phyloP scores from a whole-genome alignment of 2,888 invertebrate genomes.

The Lampropteryx suffumata region DNA sequence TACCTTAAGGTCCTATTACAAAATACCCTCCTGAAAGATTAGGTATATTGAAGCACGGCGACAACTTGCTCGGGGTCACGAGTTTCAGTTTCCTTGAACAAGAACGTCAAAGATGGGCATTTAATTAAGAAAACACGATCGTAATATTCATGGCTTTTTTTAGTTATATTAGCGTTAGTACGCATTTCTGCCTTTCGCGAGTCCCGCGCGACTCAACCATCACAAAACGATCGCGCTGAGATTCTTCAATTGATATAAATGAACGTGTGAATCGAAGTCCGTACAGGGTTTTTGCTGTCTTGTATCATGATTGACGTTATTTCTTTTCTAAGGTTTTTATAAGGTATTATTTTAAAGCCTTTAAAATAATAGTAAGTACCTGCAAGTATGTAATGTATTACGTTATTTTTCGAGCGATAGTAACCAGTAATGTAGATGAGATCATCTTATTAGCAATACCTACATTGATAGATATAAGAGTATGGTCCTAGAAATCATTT shows the following conservation, averaged over 20 bases:
- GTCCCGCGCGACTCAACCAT: neutral
- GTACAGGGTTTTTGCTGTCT: neutral
- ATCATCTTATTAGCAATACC: conserved; percentile 24
- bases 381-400: neutral
- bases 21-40: too few relatives aligned
- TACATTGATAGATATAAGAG: neutral
- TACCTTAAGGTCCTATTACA: too few relatives aligned
- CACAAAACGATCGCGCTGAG: neutral
- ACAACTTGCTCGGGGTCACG: too few relatives aligned
- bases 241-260: conserved; percentile 11
- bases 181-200: too few relatives aligned
- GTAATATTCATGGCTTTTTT: too few relatives aligned
- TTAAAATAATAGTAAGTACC: too few relatives aligned
- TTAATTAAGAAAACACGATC: too few relatives aligned
- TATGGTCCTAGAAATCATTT: conserved; percentile 8
- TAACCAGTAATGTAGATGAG: conserved; percentile 22
- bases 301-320: neutral
- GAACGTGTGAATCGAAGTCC: conserved; percentile 3
- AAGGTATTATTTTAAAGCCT: too few relatives aligned
- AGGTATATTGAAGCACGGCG: too few relatives aligned
- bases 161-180: neutral
- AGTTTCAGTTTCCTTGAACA: too few relatives aligned
- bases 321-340: too few relatives aligned
- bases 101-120: too few relatives aligned
- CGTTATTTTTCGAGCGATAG: conserved; percentile 10